Evolutionary conservation across 2,888 invertebrate genomes (phyloP).

Genomic region (Drosophila multiciliata): DNA sequence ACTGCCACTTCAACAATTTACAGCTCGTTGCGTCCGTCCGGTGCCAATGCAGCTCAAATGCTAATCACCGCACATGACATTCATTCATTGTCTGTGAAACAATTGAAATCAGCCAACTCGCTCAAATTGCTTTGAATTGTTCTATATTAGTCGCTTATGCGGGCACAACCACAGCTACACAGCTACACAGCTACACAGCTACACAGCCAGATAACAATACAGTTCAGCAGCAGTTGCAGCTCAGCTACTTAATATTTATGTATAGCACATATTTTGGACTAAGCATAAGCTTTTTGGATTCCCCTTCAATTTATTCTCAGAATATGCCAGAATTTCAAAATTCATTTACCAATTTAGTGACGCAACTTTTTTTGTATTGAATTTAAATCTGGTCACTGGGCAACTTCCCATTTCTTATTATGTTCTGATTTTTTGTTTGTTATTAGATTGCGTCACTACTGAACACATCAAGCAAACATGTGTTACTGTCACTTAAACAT

Average conservation of each 20-base stretch:
- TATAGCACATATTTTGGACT: constrained; percentile 8
- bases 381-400: background rate
- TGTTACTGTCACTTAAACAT: constrained; percentile 56
- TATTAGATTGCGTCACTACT: constrained; percentile 57
- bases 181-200: too few relatives aligned
- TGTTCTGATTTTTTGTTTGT: background rate
- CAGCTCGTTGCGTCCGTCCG: constrained; percentile 18
- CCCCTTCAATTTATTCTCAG: constrained; percentile 1
- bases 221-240: constrained; percentile 24
- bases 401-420: background rate
- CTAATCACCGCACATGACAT: constrained; percentile 77
- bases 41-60: constrained; percentile 64
- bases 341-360: background rate
- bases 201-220: background rate
- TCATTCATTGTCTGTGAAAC: constrained; percentile 80
- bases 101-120: constrained; percentile 69
- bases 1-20: constrained; percentile 32
- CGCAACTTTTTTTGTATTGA: background rate
- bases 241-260: constrained; percentile 33
- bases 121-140: constrained; percentile 69
- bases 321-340: background rate
- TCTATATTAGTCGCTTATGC: constrained; percentile 53
- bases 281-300: constrained; percentile 16
- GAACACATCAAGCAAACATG: constrained; percentile 68
- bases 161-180: constrained; percentile 10